Conservation (phyloP, 2,797 vertebrate species). For the Arnoldichthys spilopterus region DNA sequence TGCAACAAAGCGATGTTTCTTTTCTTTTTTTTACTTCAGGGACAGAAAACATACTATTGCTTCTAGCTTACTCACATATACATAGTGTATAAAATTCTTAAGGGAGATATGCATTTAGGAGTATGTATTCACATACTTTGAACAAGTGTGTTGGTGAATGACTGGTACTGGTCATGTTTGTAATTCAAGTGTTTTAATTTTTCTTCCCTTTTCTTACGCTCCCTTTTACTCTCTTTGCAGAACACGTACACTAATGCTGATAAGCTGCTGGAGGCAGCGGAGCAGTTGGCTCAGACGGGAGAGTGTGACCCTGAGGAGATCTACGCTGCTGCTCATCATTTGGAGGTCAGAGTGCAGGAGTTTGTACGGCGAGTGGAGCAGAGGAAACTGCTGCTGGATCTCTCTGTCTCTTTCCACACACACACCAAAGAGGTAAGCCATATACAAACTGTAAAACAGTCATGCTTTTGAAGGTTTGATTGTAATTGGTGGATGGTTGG, state of each 20-base stretch:
- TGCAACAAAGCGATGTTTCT: no score
- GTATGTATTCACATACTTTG: no score
- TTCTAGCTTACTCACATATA: no score
- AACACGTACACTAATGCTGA: slow-evolving; percentile 64
- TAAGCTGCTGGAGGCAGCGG: slow-evolving; percentile 83
- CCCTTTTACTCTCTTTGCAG: slow-evolving; percentile 8
- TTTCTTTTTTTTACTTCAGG: no score
- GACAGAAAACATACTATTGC: no score
- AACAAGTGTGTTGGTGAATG: no score
- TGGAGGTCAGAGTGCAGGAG: slow-evolving; percentile 82
- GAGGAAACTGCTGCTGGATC: slow-evolving; percentile 94
- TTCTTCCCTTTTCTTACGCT: not conserved
- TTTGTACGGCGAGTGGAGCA: slow-evolving; percentile 96
- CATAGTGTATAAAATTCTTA: no score
- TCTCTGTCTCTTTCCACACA: slow-evolving; percentile 97
- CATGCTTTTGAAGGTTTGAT: not conserved
- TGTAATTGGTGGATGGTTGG: not conserved
- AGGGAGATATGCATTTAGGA: no score
- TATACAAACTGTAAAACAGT: not conserved
- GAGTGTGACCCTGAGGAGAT: slow-evolving; percentile 93
- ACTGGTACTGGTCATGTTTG: not conserved
- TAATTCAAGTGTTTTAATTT: not conserved
- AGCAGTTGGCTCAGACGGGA: slow-evolving; percentile 88
- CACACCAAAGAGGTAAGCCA: slow-evolving; percentile 95
- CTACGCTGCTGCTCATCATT: slow-evolving; percentile 87